Percentiles rank a stretch among this genome's conserved stretches.
Evolutionary conservation across 2,888 invertebrate species (phyloP).

Genomic region (Linyphia triangularis): DNA sequence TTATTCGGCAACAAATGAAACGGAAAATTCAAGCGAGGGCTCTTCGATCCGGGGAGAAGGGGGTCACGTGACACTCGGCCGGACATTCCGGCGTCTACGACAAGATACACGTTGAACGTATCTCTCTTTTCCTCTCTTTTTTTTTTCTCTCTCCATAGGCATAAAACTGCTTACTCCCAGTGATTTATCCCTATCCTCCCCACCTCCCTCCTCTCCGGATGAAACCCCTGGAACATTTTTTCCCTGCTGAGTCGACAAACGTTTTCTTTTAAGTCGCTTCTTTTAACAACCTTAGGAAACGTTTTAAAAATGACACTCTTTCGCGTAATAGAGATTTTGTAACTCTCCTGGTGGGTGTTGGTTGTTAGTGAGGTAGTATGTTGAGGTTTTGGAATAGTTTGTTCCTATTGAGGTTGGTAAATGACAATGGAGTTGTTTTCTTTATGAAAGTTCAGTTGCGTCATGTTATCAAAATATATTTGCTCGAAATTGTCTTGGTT

Average conservation of each 20-base stretch:
- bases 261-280: conserved; percentile 13
- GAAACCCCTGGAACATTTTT: neutral
- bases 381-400: neutral
- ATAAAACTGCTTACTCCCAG: conserved; percentile 66
- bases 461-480: too few relatives aligned
- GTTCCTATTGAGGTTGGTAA: neutral
- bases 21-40: conserved; percentile 33
- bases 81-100: conserved; percentile 70
- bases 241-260: neutral
- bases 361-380: neutral
- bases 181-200: conserved; percentile 48
- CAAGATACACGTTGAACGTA: conserved; percentile 18
- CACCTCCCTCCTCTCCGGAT: neutral
- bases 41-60: conserved; percentile 58
- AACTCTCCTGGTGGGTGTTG: neutral
- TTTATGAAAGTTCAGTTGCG: too few relatives aligned
- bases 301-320: conserved; percentile 20
- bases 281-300: conserved; percentile 3
- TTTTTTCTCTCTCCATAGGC: neutral
- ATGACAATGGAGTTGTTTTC: neutral
- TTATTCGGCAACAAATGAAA: neutral
- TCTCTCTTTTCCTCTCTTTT: neutral
- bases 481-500: too few relatives aligned
- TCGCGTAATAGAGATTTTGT: neutral
- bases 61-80: conserved; percentile 57